Conservation (phyloP, 2,888 invertebrate genomes). For the Ditylenchus weischeri region DNA sequence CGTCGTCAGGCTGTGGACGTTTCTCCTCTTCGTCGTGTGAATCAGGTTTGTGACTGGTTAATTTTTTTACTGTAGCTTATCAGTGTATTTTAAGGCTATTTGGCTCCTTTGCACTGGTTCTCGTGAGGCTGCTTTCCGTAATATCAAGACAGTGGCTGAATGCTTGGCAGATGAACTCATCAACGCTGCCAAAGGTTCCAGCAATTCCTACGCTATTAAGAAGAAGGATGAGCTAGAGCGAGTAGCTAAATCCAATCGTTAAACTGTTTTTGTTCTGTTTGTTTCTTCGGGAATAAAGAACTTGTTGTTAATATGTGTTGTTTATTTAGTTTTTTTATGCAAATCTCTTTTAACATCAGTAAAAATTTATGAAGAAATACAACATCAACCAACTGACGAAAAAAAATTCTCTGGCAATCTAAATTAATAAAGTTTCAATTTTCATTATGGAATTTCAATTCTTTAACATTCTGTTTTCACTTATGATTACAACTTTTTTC, state of each 20-base stretch:
- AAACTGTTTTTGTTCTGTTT: constrained; percentile 62
- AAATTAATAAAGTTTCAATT: too few species aligned
- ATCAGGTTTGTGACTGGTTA: constrained; percentile 67
- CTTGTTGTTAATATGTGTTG: too few species aligned
- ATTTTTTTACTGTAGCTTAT: too few species aligned
- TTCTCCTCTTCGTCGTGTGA: constrained; percentile 93
- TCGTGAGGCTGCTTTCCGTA: constrained; percentile 97
- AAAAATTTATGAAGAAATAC: too few species aligned
- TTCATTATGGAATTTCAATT: too few species aligned
- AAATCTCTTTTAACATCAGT: too few species aligned
- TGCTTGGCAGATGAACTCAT: constrained; percentile 99
- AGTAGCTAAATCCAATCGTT: constrained; percentile 99
- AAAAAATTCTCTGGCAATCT: too few species aligned
- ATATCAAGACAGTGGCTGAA: constrained; percentile 99
- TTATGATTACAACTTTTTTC: too few species aligned
- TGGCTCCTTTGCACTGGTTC: constrained; percentile 98
- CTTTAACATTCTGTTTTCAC: too few species aligned
- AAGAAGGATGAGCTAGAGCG: constrained; percentile 99
- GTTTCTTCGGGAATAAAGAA: too few species aligned
- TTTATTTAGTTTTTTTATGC: too few species aligned
- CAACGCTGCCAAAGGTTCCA: constrained; percentile 99
- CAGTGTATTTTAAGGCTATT: constrained; percentile 69
- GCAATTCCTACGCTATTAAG: constrained; percentile 99
- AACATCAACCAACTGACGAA: too few species aligned
- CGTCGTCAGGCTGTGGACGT: constrained; percentile 98